Percentiles rank a stretch among this genome's conserved stretches.
phyloP scores from a whole-genome alignment of 2,888 invertebrate genomes.

The Sinotaia quadrata region DNA sequence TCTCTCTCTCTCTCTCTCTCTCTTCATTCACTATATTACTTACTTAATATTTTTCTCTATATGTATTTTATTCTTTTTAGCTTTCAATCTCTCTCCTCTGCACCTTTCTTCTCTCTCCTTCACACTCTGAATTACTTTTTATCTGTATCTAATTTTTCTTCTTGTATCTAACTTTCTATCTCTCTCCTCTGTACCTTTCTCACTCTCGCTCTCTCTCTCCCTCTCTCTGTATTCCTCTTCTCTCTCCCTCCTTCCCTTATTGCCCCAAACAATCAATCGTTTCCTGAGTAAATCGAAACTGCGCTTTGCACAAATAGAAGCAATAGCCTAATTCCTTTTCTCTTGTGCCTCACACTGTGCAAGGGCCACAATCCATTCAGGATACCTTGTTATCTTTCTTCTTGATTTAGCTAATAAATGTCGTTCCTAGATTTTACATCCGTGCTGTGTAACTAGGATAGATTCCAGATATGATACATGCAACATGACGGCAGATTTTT shows the following conservation, averaged over 20 bases:
- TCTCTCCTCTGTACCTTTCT: not conserved
- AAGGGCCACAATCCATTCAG: too few species aligned
- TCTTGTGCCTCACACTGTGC: too few species aligned
- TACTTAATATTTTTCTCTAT: not conserved
- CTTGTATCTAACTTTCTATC: not conserved
- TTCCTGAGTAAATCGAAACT: too few species aligned
- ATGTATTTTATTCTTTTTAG: not conserved
- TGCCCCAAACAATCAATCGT: too few species aligned
- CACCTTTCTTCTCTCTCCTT: not conserved
- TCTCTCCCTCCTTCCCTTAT: not conserved
- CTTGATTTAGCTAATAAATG: too few species aligned
- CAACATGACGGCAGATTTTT: too few species aligned
- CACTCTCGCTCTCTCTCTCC: not conserved
- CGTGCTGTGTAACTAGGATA: too few species aligned
- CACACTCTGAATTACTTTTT: not conserved
- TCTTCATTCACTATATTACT: not conserved
- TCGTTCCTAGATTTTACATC: too few species aligned
- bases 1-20: conserved; percentile 14
- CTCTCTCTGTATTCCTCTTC: not conserved
- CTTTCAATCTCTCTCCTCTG: not conserved
- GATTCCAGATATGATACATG: too few species aligned
- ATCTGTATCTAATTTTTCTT: not conserved
- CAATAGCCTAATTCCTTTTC: too few species aligned
- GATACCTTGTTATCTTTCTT: too few species aligned
- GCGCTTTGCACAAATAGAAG: too few species aligned